These are phyloP conservation scores for Fundulus diaphanus DNA, from an alignment of 2,797 vertebrate genomes.

Conservation along the genomic window DNA sequence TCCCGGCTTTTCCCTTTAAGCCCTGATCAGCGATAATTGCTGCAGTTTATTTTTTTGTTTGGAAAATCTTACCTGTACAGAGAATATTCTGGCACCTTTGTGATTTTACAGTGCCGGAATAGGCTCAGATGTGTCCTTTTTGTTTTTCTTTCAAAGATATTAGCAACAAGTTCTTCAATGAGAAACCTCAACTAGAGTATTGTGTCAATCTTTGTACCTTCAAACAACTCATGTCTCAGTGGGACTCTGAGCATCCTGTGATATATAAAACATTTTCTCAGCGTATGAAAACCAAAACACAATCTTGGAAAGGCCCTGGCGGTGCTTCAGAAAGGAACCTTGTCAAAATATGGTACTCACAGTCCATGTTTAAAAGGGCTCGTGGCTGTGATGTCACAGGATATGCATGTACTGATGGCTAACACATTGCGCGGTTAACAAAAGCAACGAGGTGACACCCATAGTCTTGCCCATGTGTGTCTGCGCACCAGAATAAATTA, in stretches of 20 bases:
- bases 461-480: conserved; percentile 37
- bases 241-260: conserved; percentile 55
- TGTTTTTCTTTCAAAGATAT: conserved; percentile 25
- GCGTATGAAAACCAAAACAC: conserved; percentile 65
- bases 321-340: conserved; percentile 62
- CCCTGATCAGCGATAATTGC: background rate
- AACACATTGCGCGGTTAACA: conserved; percentile 70
- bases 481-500: conserved; percentile 49
- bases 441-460: conserved; percentile 59
- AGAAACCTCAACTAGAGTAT: conserved; percentile 36
- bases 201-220: conserved; percentile 34
- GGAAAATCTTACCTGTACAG: background rate
- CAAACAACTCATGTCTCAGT: conserved; percentile 32
- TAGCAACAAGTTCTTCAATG: conserved; percentile 24
- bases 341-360: conserved; percentile 70
- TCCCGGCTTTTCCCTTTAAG: conserved; percentile 24
- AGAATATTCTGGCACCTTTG: conserved; percentile 2
- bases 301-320: conserved; percentile 55
- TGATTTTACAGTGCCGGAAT: background rate
- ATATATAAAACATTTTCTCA: conserved; percentile 70
- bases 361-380: conserved; percentile 59
- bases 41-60: too few relatives aligned
- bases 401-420: conserved; percentile 71
- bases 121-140: conserved; percentile 14
- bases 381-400: conserved; percentile 74